A percentile compares a stretch with the other conserved stretches of the same genome.
Evolutionary conservation across 2,888 invertebrate species (phyloP).

Genomic region (Colletes collaris): DNA sequence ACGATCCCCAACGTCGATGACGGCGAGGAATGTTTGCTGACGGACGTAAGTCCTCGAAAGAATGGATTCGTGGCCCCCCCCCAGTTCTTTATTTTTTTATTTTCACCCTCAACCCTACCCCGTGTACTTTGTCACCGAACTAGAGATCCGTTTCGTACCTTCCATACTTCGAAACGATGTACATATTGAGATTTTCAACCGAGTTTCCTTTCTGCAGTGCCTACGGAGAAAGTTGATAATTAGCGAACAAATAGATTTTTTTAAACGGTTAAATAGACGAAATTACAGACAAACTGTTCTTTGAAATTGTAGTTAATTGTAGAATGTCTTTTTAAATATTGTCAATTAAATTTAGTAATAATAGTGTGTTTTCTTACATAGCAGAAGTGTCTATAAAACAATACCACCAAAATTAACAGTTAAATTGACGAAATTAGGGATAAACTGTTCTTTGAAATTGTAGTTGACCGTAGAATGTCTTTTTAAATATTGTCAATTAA

Average conservation of each 20-base stretch:
- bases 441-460: too few species aligned
- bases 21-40: conserved; percentile 94
- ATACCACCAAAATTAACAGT: too few species aligned
- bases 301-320: too few species aligned
- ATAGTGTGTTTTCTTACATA: too few species aligned
- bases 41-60: conserved; percentile 91
- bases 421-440: too few species aligned
- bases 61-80: conserved; percentile 30
- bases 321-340: too few species aligned
- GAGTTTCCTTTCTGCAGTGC: neutral
- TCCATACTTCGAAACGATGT: conserved; percentile 4
- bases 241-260: neutral
- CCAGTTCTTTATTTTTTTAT: neutral
- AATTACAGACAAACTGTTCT: too few species aligned
- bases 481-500: too few species aligned
- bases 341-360: too few species aligned
- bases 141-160: conserved; percentile 3
- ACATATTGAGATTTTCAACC: neutral
- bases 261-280: too few species aligned
- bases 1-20: conserved; percentile 98
- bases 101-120: neutral
- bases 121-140: conserved; percentile 17
- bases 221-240: conserved; percentile 4
- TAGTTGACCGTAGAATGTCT: too few species aligned
- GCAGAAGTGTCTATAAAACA: too few species aligned